Evolutionary conservation across 2,888 invertebrate species (phyloP), one percentile per base, ranked within the genome.

Genomic region (Ceraclea dissimilis): DNA sequence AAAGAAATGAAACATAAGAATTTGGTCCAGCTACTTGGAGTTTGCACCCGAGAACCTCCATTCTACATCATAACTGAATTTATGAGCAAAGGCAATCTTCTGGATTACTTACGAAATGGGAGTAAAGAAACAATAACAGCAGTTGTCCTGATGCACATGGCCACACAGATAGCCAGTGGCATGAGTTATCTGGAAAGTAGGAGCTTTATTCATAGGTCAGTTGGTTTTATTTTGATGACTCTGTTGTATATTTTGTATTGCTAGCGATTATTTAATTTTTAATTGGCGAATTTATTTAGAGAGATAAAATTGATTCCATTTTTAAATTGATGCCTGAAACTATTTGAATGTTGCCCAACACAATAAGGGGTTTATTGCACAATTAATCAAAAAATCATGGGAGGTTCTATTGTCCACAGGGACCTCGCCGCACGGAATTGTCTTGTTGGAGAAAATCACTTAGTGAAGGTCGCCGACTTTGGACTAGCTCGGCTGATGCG

Each of bases 1-100:
- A 99, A 99, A 71, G 97, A 97, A 76, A 96, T 99, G 94, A 93
- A 95, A 66, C 99, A 99, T 77, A 90, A 95, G 21, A 99, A 99
- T 80, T 81, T 99, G 66, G 98, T 99, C 62, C 96, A 98, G 72
- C 80, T 99, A 63, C 84, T 99, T 69, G 99, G 97, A 61, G 98
- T 99, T 21, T 99, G 98, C 76, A 99, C 97, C 1, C 80, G 97
- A 56, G 98, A 99, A 74, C 96, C 98, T 11, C 99, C 99, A 2
- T 99, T 98, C 76, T 99, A 98, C 76, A 99, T 99, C 66, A 94
- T 99, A 67, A 98, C 98, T 16, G 98, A 98, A 79, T 99, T 97
- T 74, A 99, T 99, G 99, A 90, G 92, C 67, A 91, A 95, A 66
- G 99, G 99, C 54, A 99, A 99, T 76, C 80, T 99, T 63, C 78